These are phyloP conservation scores for Macrotus californicus DNA, from an alignment of 2,113 vertebrate species.

Conservation along the genomic window DNA sequence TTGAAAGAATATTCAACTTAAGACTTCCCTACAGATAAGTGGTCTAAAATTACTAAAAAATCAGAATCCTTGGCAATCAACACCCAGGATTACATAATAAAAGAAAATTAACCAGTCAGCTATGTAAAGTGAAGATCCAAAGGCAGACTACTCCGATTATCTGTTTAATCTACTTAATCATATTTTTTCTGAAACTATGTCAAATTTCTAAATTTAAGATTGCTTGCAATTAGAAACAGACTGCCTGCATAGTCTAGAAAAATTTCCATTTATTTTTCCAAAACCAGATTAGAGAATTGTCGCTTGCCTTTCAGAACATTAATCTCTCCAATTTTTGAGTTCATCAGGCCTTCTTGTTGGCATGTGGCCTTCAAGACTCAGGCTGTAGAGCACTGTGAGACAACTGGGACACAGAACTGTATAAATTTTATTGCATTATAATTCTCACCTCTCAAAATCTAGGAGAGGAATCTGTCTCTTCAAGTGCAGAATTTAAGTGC, in stretches of 20 bases:
- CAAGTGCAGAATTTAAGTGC: conserved; percentile 60
- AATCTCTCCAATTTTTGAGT: conserved; percentile 22
- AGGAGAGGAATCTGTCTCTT: conserved; percentile 56
- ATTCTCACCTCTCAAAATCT: conserved; percentile 68
- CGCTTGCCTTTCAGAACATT: conserved; percentile 40
- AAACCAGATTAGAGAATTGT: conserved; percentile 34
- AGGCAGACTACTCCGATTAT: conserved; percentile 2
- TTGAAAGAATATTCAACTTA: conserved; percentile 29
- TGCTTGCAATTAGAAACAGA: conserved; percentile 23
- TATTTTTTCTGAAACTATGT: conserved; percentile 18
- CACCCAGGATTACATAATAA: neutral
- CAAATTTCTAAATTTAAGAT: conserved; percentile 41
- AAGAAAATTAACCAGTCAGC: neutral
- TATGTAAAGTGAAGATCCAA: conserved; percentile 39
- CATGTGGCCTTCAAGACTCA: conserved; percentile 25
- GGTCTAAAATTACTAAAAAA: conserved; percentile 36
- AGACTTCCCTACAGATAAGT: neutral
- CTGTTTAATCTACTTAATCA: neutral
- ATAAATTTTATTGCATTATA: conserved; percentile 41
- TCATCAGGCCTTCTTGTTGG: neutral
- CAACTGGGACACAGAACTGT: conserved; percentile 35
- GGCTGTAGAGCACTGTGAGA: conserved; percentile 35
- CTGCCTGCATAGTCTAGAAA: conserved; percentile 9
- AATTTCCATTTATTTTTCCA: conserved; percentile 31
- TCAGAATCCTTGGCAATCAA: neutral